A percentile compares a stretch with the other conserved stretches of the same genome.
Evolutionary conservation across 2,888 invertebrate genomes (phyloP).

Genomic region (Brachycybe producta): DNA sequence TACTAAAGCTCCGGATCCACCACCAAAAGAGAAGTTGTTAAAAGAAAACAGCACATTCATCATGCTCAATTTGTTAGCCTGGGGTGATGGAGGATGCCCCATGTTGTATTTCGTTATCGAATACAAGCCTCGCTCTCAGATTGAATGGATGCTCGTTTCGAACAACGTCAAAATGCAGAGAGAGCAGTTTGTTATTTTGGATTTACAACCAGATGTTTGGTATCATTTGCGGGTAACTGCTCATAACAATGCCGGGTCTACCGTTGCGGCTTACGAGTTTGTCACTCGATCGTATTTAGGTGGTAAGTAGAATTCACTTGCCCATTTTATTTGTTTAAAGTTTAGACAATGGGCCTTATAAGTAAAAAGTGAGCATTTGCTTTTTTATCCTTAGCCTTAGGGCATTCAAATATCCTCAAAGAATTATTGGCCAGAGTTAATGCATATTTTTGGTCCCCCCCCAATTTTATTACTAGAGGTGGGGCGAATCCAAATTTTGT

Average conservation of each 20-base stretch:
- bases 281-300: slow-evolving; percentile 12
- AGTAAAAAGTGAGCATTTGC: too few species aligned
- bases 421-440: too few species aligned
- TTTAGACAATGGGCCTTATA: too few species aligned
- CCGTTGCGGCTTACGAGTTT: slow-evolving; percentile 19
- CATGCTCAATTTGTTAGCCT: slow-evolving; percentile 69
- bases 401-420: not conserved
- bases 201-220: slow-evolving; percentile 14
- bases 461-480: too few species aligned
- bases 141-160: slow-evolving; percentile 20
- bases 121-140: slow-evolving; percentile 37
- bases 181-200: slow-evolving; percentile 13
- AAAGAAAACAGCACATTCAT: slow-evolving; percentile 33
- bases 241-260: slow-evolving; percentile 20
- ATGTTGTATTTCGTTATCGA: slow-evolving; percentile 92
- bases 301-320: slow-evolving; percentile 9
- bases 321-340: not conserved
- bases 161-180: slow-evolving; percentile 19
- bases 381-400: not conserved
- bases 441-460: too few species aligned
- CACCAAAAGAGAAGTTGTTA: slow-evolving; percentile 18
- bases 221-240: slow-evolving; percentile 18
- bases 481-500: too few species aligned
- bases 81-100: slow-evolving; percentile 90
- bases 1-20: slow-evolving; percentile 18